phyloP scores from a whole-genome alignment of 2,888 invertebrate genomes.

The Erebia aethiops region DNA sequence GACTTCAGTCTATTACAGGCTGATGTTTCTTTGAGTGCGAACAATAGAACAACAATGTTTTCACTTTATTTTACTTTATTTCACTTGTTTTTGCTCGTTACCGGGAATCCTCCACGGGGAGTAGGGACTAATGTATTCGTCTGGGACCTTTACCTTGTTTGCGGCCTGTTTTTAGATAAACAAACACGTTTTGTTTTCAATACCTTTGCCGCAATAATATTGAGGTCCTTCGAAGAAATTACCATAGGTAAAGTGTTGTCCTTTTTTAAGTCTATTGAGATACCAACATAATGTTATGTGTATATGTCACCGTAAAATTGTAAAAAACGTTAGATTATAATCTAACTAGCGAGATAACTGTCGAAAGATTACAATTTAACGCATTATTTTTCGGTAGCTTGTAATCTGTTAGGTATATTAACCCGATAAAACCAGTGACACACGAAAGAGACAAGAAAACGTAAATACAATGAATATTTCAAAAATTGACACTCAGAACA shows the following conservation, averaged over 20 bases:
- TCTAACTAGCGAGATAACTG: no score
- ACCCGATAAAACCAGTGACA: no score
- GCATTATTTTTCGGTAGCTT: no score
- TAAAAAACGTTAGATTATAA: no score
- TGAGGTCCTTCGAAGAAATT: conserved; percentile 8
- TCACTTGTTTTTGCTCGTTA: conserved; percentile 72
- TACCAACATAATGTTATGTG: background rate
- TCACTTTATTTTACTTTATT: conserved; percentile 77
- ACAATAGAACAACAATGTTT: conserved; percentile 63
- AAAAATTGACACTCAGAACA: no score
- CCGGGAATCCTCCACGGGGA: conserved; percentile 48
- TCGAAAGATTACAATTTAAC: no score
- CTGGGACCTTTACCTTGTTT: conserved; percentile 24
- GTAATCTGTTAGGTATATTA: no score
- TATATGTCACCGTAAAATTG: no score
- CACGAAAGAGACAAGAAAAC: no score
- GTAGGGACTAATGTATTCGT: conserved; percentile 25
- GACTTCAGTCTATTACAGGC: background rate
- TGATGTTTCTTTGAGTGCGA: conserved; percentile 6
- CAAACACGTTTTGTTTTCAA: conserved; percentile 25
- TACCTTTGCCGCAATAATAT: conserved; percentile 14
- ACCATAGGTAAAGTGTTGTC: conserved; percentile 21
- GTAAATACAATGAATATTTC: no score
- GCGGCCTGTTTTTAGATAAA: conserved; percentile 15
- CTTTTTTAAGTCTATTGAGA: background rate